A percentile compares a stretch with the other conserved stretches of the same genome.
Evolutionary conservation across 1,140 invertebrate species (phyloP).

Genomic region (Zaprionus capensis): DNA sequence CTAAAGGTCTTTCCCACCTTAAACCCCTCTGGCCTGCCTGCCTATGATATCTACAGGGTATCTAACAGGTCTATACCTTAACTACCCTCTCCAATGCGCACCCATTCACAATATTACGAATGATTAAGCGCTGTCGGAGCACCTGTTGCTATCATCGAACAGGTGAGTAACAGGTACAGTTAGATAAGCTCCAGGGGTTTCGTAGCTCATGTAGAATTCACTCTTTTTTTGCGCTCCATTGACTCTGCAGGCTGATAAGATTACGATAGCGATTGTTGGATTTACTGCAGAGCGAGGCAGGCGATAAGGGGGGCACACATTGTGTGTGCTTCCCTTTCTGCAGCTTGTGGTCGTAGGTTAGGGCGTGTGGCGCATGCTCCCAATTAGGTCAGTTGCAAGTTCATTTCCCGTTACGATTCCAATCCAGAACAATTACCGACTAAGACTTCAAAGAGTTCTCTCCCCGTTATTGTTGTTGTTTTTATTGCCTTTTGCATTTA

Average conservation of each 20-base stretch:
- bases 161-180: conserved; percentile 60
- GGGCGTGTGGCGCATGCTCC: conserved; percentile 60
- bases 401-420: conserved; percentile 59
- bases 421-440: conserved; percentile 58
- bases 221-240: conserved; percentile 10
- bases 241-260: conserved; percentile 56
- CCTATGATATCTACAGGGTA: background rate
- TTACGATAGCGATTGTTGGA: conserved; percentile 51
- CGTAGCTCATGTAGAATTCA: conserved; percentile 28
- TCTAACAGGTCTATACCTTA: background rate
- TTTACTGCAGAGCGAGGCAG: background rate
- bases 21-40: background rate
- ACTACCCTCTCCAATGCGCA: conserved; percentile 1
- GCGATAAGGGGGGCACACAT: background rate
- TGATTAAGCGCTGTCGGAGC: conserved; percentile 64
- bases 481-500: conserved; percentile 37
- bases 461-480: background rate
- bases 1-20: background rate
- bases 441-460: conserved; percentile 53
- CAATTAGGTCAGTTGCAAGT: conserved; percentile 67
- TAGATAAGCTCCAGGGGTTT: conserved; percentile 59
- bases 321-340: conserved; percentile 3
- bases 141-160: conserved; percentile 69
- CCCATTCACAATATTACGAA: conserved; percentile 38
- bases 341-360: conserved; percentile 63